Percentiles rank a stretch among this genome's conserved stretches.
Conservation (phyloP, 2,888 invertebrate genomes). For the Eubasilissa splendida region DNA sequence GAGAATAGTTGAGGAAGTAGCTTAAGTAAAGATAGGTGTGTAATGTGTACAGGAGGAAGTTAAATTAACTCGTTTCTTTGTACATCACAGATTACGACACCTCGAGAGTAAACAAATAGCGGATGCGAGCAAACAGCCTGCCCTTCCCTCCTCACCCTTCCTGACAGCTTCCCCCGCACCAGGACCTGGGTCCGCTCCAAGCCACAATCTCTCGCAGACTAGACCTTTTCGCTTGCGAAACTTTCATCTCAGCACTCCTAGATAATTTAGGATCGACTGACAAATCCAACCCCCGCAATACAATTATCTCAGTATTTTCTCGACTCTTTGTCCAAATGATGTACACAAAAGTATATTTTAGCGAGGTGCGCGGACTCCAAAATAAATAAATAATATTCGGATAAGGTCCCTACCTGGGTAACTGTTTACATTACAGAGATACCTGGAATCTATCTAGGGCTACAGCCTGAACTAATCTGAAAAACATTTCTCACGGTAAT, state of each 20-base stretch:
- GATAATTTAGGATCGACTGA: not conserved
- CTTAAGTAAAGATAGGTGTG: not conserved
- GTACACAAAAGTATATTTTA: too few relatives aligned
- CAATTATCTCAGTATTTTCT: too few relatives aligned
- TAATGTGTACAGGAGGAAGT: constrained; percentile 5
- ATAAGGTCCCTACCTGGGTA: too few relatives aligned
- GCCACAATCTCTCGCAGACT: not conserved
- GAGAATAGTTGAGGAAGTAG: too few relatives aligned
- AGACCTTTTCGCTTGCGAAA: constrained; percentile 4
- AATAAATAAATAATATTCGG: too few relatives aligned
- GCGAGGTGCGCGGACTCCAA: not conserved
- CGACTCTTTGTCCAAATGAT: too few relatives aligned
- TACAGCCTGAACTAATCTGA: too few relatives aligned
- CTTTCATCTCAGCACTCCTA: constrained; percentile 6
- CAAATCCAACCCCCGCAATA: too few relatives aligned
- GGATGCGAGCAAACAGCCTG: constrained; percentile 9
- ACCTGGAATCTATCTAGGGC: not conserved
- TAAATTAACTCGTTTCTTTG: constrained; percentile 32
- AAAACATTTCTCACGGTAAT: constrained; percentile 11
- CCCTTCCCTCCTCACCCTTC: not conserved
- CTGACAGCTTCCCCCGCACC: not conserved
- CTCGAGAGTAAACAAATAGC: constrained; percentile 18
- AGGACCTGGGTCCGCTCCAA: not conserved
- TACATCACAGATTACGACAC: constrained; percentile 30
- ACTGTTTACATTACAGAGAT: not conserved